Evolutionary conservation across 2,888 invertebrate species (phyloP).

Genomic region (Morpho deidamia): DNA sequence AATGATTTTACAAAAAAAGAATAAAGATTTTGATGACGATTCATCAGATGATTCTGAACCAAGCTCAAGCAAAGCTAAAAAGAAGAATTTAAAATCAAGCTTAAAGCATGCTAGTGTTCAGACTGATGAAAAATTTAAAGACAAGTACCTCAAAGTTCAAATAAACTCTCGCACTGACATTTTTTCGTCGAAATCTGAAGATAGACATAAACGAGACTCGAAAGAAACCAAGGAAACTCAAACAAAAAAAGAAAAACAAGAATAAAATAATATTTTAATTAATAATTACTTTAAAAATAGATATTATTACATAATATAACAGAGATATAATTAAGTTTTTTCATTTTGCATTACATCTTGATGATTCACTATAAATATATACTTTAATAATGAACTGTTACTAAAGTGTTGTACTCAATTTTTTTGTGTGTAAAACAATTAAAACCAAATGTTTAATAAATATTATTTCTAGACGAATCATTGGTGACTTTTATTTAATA

Average conservation of each 20-base stretch:
- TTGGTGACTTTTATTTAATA: too few species aligned
- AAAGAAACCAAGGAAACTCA: slow-evolving; percentile 37
- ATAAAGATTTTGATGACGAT: slow-evolving; percentile 1
- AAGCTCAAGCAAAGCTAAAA: slow-evolving; percentile 10
- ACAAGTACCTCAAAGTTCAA: slow-evolving; percentile 32
- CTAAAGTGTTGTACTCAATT: too few species aligned
- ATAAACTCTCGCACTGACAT: slow-evolving; percentile 32
- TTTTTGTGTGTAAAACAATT: too few species aligned
- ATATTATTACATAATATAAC: too few species aligned
- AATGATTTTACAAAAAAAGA: slow-evolving; percentile 19
- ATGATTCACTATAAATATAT: too few species aligned
- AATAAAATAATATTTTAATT: slow-evolving; percentile 25
- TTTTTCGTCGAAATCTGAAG: slow-evolving; percentile 5
- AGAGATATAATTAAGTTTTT: too few species aligned
- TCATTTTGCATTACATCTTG: too few species aligned
- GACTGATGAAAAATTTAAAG: slow-evolving; percentile 29
- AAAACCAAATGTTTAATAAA: too few species aligned
- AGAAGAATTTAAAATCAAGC: slow-evolving; percentile 33
- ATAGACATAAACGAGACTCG: slow-evolving; percentile 6
- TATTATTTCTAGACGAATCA: too few species aligned
- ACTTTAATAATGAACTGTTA: too few species aligned
- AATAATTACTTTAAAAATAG: too few species aligned
- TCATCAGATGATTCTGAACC: slow-evolving; percentile 3
- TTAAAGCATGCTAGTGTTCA: slow-evolving; percentile 39
- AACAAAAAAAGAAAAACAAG: slow-evolving; percentile 47